Base-by-base conservation (phyloP, 2,113 vertebrate species). In the Melospiza melodia region DNA sequence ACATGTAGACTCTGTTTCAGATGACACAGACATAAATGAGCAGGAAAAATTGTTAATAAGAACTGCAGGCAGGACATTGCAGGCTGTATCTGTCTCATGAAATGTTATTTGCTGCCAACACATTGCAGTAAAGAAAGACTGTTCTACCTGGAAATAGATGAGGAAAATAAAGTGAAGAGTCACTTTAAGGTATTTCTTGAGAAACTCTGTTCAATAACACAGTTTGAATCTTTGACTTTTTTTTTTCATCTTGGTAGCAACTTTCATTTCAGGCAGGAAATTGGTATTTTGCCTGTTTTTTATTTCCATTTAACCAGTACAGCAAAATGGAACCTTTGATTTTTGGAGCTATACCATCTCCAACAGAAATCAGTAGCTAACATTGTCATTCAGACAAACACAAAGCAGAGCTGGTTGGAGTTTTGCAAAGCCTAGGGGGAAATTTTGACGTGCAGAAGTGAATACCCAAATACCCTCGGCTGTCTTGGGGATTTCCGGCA, bases 81-180 rank as follows among this genome's bases (percentile, higher is more conserved):
- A 84, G 90, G 61, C 76, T 87, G n/a, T 72, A 90, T 80, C 75
- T 81, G 79, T 84, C 90, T 96, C 75, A 28, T 66, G 69, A 94
- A 94, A 95, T 57, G 76, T 78, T 90, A 84, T 90, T 92, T 92
- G 73, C 92, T 96, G 90, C 88, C 90, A 93, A 55, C 83, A 92
- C 69, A 58, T 81, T 52, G 52, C 37, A 39, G 73, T 41, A 66
- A 75, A 82, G 71, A 66, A 87, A 81, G 48, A 41, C 77, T 92
- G 51, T 35, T 91, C 68, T 71, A 90, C 25, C 74, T 74, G 46
- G 63, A 88, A 92, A 93, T 41, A 57, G 66, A 91, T 75, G 94
- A 75, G 68, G 58, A 84, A 90, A 92, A 78, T 84, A 46, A 94
- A 94, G 39, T 30, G 73, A 84, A 72, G 54, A 46, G 75, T 61